Evolutionary conservation across 2,888 invertebrate species (phyloP), one percentile per base, ranked within the genome.

Genomic region (Adela reaumurella): DNA sequence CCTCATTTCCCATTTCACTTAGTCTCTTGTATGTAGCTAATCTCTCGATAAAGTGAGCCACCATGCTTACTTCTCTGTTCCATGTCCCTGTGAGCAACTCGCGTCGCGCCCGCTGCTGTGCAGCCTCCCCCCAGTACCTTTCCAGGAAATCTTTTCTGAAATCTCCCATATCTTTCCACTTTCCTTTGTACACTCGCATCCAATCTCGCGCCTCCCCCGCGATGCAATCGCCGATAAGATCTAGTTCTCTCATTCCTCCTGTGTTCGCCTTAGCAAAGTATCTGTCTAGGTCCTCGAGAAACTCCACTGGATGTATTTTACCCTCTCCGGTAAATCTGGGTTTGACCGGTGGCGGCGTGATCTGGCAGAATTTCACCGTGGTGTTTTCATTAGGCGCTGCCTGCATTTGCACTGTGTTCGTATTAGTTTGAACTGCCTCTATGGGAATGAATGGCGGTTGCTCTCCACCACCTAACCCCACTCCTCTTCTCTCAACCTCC

Each of bases 91-190:
- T 16, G 10, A 16, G 35, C 11, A 48, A 29, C 16, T 42, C 28
- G 1, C 35, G 28, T 10, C 19, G 3, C 2, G 44, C 29, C 6
- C 16, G 17, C 5, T 6, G 24, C 35, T 48, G 48, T 2, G 3
- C 44, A 3, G 16, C 28, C 4, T 19, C 14, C 11, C 48, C 48
- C 48, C 48, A 48, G 45, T 35, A 48, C 19, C 14, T 11, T 11
- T 44, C 17, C 1, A 48, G 44, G n/a, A 48, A 48, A 11, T 48
- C 48, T 14, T 11, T 17, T 19, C 45, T 28, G 17, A 48, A 48
- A 17, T 45, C 35, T 6, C 14, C 28, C 14, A 35, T 44, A 3
- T 8, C 29, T 4, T 6, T 14, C 48, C 48, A 48, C 3, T 16
- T 5, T 1, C 19, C 45, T 45, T 19, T 2, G 20, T 28, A 48